Conservation (phyloP, 2,888 invertebrate species). For the Leptinotarsa juncta region DNA sequence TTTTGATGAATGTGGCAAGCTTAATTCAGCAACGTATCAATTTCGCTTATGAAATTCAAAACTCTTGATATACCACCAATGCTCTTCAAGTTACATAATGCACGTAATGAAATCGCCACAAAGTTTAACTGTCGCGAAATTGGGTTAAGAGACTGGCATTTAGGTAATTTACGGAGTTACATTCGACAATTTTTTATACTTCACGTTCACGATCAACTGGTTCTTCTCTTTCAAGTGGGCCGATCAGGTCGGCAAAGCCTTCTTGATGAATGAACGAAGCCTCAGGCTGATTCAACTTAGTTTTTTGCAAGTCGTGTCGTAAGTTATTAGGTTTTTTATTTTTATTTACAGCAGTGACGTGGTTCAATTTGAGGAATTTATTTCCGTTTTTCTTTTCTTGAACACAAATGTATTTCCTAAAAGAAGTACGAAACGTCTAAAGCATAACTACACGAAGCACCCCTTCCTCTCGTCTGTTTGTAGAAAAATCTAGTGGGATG, state of each 20-base stretch:
- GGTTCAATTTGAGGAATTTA: neutral
- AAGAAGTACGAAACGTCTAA: no score
- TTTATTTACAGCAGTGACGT: neutral
- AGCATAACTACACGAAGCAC: no score
- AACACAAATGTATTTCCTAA: no score
- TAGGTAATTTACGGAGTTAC: constrained; percentile 20
- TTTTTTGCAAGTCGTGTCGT: neutral
- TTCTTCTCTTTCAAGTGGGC: constrained; percentile 20
- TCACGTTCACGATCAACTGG: constrained; percentile 13
- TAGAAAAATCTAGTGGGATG: no score
- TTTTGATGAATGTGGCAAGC: neutral
- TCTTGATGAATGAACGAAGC: constrained; percentile 8
- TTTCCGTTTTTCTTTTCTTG: no score
- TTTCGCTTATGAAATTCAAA: constrained; percentile 19
- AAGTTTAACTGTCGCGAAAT: constrained; percentile 16
- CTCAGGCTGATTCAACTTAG: constrained; percentile 3
- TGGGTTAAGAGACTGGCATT: constrained; percentile 21
- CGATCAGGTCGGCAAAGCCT: constrained; percentile 5
- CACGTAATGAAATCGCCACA: constrained; percentile 6
- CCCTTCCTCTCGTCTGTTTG: no score
- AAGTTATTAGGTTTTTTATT: neutral
- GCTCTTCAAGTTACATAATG: constrained; percentile 22
- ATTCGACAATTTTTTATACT: constrained; percentile 4
- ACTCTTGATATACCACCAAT: constrained; percentile 6
- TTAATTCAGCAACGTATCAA: neutral